These are phyloP conservation scores for Cyrtodaria siliqua DNA, from an alignment of 2,888 invertebrate species.

Conservation along the genomic window DNA sequence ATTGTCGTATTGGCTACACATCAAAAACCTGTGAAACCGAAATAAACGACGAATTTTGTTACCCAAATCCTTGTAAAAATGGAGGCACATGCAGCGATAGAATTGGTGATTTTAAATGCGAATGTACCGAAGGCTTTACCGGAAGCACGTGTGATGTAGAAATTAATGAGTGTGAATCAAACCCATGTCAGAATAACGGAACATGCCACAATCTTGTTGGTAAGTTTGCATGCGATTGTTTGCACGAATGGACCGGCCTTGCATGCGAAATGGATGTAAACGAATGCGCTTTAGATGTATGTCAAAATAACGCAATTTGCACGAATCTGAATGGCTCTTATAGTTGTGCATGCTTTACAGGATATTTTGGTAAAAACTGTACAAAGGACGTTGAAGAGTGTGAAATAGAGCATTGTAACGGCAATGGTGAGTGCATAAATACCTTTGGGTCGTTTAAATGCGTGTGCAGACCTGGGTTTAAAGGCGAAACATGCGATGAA, in stretches of 20 bases:
- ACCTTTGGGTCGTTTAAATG: slow-evolving; percentile 43
- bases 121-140: slow-evolving; percentile 36
- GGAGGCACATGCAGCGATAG: slow-evolving; percentile 19
- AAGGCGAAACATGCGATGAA: slow-evolving; percentile 10
- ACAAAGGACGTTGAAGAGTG: slow-evolving; percentile 60
- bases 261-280: slow-evolving; percentile 17
- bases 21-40: not conserved
- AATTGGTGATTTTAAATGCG: slow-evolving; percentile 18
- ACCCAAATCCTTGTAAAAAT: not conserved
- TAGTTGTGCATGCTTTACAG: not conserved
- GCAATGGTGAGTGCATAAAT: slow-evolving; percentile 55
- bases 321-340: slow-evolving; percentile 29
- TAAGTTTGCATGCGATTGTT: slow-evolving; percentile 62
- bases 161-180: slow-evolving; percentile 57
- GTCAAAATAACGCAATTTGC: slow-evolving; percentile 25
- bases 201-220: slow-evolving; percentile 46
- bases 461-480: slow-evolving; percentile 26
- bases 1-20: no score
- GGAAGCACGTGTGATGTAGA: slow-evolving; percentile 55
- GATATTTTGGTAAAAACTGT: slow-evolving; percentile 37
- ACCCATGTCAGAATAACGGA: slow-evolving; percentile 57
- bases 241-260: slow-evolving; percentile 49
- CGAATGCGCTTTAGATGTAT: not conserved
- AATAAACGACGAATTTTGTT: slow-evolving; percentile 46
- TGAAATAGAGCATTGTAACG: slow-evolving; percentile 28